These are phyloP conservation scores for Isoperla grammatica DNA, from an alignment of 2,888 invertebrate species.

Conservation along the genomic window DNA sequence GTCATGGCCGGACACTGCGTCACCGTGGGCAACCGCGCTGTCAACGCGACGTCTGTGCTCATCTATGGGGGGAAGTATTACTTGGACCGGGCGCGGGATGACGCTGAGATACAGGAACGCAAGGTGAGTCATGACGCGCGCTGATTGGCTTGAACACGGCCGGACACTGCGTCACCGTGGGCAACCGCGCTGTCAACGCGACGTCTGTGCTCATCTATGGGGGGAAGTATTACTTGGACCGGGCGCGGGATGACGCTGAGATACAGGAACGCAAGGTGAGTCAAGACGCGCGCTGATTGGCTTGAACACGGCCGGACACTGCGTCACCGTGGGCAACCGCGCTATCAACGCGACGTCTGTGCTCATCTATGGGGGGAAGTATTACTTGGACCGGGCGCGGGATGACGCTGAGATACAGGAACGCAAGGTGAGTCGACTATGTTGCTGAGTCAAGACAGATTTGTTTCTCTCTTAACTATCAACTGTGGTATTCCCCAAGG, in stretches of 20 bases:
- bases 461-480: too few relatives aligned
- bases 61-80: conserved; percentile 41
- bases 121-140: conserved; percentile 52
- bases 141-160: conserved; percentile 55
- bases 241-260: too few relatives aligned
- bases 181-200: conserved; percentile 37
- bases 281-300: conserved; percentile 60
- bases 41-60: conserved; percentile 39
- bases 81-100: too few relatives aligned
- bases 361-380: conserved; percentile 41
- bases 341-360: conserved; percentile 39
- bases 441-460: too few relatives aligned
- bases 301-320: conserved; percentile 58
- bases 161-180: conserved; percentile 56
- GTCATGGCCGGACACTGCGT: conserved; percentile 63
- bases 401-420: too few relatives aligned
- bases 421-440: too few relatives aligned
- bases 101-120: too few relatives aligned
- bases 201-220: conserved; percentile 40
- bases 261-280: too few relatives aligned
- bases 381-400: too few relatives aligned
- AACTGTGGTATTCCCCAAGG: too few relatives aligned
- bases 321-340: conserved; percentile 46
- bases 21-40: conserved; percentile 40
- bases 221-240: too few relatives aligned